Percentiles rank a stretch among this genome's conserved stretches.
phyloP scores from a whole-genome alignment of 2,888 invertebrate species.

The Athetis lepigone region DNA sequence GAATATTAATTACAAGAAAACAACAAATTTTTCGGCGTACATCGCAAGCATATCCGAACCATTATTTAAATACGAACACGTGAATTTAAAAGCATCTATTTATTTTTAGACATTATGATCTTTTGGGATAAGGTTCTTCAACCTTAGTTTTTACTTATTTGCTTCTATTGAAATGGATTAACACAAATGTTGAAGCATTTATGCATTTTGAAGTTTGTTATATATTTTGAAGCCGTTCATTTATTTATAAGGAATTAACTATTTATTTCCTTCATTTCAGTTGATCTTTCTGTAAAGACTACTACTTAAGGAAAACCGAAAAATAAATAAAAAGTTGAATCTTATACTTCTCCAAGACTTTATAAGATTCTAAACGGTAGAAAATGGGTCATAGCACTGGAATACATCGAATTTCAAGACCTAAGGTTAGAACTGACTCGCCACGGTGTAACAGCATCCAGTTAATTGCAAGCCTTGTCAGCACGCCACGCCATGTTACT shows the following conservation, averaged over 20 bases:
- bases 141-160: constrained; percentile 1
- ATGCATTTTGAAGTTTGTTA: too few species aligned
- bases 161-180: neutral
- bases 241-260: too few species aligned
- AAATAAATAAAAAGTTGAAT: too few species aligned
- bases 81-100: constrained; percentile 6
- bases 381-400: too few species aligned
- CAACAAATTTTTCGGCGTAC: constrained; percentile 39
- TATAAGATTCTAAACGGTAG: too few species aligned
- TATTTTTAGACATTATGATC: constrained; percentile 13
- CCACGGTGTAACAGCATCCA: constrained; percentile 50
- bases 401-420: too few species aligned
- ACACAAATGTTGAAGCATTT: too few species aligned
- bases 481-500: constrained; percentile 54
- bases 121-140: constrained; percentile 8
- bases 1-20: constrained; percentile 49
- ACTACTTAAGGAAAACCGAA: too few species aligned
- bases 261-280: too few species aligned
- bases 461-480: constrained; percentile 67
- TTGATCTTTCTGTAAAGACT: too few species aligned
- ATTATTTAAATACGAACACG: constrained; percentile 14
- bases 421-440: neutral
- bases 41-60: constrained; percentile 15
- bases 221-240: too few species aligned
- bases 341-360: too few species aligned